Base-by-base conservation (phyloP, 2,113 vertebrate genomes). In the Menidia beryllina region DNA sequence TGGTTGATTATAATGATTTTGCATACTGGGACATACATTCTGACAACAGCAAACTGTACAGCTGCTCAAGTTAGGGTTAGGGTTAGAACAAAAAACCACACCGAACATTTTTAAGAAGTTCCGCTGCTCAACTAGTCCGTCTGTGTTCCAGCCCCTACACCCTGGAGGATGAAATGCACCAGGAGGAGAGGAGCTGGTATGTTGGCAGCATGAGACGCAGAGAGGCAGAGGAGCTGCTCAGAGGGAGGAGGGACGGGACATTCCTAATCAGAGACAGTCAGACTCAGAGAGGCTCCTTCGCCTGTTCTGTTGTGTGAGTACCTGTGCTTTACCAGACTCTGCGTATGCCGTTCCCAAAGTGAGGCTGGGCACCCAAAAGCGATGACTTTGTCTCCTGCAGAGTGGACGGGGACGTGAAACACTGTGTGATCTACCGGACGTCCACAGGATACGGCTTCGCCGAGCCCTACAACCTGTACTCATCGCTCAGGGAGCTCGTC, bases 361-460 rank as follows among this genome's bases (percentile, higher is more conserved):
- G n/a, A n/a, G n/a, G n/a, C 1, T 47, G 25, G 3, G 38, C 9
- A 54, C 38, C 27, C 17, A 48, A 61, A n/a, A 57, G 48, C 74
- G 64, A 72, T 19, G 3, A 0, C 5, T 69, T 58, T 75, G 17
- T 60, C 39, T 39, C 15, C 2, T 62, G 77, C 80, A 99, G 98
- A 69, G 96, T 95, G 90, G 96, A 98, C 8, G 95, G 96, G 0
- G 96, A 98, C 74, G 96, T 98, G 64, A 99, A 99, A 92, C 97
- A 99, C 85, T 99, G 98, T 68, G 96, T 99, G 89, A 99, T 99
- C 90, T 95, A 98, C 94, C 97, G 96, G 87, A 99, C 97, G 0
- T 93, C 96, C n/a, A 96, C 95, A 0, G 98, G 97, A 60, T 99
- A 94, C 11, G 98, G 97, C 83, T 99, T 99, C 7, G 96, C 98